Percentiles rank a stretch among this genome's conserved stretches.
Evolutionary conservation across 2,888 invertebrate species (phyloP).

Genomic region (Cremastinae sp.): DNA sequence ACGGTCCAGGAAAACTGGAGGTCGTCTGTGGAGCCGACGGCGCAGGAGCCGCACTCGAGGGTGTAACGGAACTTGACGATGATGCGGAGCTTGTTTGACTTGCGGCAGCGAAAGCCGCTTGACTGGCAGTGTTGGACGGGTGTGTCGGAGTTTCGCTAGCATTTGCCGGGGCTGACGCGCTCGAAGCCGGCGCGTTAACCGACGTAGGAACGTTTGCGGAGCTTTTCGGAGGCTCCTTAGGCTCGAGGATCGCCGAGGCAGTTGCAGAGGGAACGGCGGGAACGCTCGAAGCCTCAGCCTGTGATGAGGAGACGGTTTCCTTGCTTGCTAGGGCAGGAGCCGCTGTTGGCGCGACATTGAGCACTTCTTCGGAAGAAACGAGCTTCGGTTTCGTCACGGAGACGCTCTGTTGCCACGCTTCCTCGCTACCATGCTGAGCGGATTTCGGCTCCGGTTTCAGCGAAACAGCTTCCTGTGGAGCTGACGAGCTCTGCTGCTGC

Average conservation of each 20-base stretch:
- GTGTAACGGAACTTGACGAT: constrained; percentile 17
- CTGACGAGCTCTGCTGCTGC: neutral
- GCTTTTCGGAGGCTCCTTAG: constrained; percentile 24
- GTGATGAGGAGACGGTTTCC: constrained; percentile 13
- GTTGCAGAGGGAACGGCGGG: constrained; percentile 64
- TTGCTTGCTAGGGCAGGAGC: constrained; percentile 11
- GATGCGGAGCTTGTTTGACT: constrained; percentile 31
- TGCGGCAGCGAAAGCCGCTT: constrained; percentile 41
- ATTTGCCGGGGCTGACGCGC: constrained; percentile 10
- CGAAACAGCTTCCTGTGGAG: neutral
- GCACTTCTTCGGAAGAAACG: constrained; percentile 65
- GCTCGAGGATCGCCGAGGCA: neutral
- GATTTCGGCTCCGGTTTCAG: neutral
- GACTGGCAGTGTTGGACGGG: constrained; percentile 56
- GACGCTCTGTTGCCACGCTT: neutral
- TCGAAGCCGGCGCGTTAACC: constrained; percentile 48
- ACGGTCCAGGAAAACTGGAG: constrained; percentile 49
- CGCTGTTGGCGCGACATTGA: constrained; percentile 50
- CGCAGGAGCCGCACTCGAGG: constrained; percentile 28
- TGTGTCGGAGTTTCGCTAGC: constrained; percentile 38
- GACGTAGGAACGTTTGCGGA: constrained; percentile 6
- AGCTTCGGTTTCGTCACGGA: constrained; percentile 21
- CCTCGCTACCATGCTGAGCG: neutral
- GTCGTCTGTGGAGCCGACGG: constrained; percentile 19
- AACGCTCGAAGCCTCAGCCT: constrained; percentile 52